Percentiles rank a stretch among this genome's conserved stretches.
Conservation (phyloP, 2,888 invertebrate genomes). For the Cephus rjabovi region DNA sequence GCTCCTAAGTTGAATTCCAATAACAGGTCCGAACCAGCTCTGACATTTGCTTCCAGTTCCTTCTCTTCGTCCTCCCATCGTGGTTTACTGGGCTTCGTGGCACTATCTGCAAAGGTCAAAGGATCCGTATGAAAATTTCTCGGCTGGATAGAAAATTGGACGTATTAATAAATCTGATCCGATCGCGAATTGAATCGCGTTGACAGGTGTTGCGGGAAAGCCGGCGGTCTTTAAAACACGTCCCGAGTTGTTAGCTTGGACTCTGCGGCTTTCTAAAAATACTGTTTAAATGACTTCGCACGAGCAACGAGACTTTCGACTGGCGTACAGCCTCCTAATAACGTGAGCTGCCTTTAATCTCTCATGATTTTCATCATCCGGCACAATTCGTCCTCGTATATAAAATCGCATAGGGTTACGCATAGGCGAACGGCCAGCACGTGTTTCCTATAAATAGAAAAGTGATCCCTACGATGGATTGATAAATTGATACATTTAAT, state of each 20-base stretch:
- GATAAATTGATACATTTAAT: neutral
- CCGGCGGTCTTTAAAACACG: slow-evolving; percentile 12
- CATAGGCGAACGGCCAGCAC: neutral
- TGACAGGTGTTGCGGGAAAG: slow-evolving; percentile 15
- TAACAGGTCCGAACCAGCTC: slow-evolving; percentile 50
- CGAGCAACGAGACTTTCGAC: slow-evolving; percentile 13
- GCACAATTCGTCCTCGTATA: neutral
- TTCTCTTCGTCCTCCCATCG: slow-evolving; percentile 56
- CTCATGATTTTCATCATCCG: neutral
- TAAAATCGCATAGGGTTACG: neutral
- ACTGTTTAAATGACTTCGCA: slow-evolving; percentile 47
- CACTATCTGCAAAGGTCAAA: neutral
- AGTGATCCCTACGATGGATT: neutral
- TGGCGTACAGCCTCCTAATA: neutral
- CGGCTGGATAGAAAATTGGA: neutral
- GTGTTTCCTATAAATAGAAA: neutral
- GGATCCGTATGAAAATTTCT: neutral
- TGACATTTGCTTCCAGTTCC: slow-evolving; percentile 44
- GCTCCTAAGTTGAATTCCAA: slow-evolving; percentile 50
- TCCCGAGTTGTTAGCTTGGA: slow-evolving; percentile 38
- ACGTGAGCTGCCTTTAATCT: neutral
- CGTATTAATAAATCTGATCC: neutral
- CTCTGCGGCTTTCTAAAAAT: slow-evolving; percentile 57
- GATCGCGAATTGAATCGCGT: slow-evolving; percentile 3
- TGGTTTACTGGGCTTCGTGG: slow-evolving; percentile 34